Evolutionary conservation across 1,140 invertebrate genomes (phyloP), one percentile per base, ranked within the genome.

Genomic region (Achroia grisella): DNA sequence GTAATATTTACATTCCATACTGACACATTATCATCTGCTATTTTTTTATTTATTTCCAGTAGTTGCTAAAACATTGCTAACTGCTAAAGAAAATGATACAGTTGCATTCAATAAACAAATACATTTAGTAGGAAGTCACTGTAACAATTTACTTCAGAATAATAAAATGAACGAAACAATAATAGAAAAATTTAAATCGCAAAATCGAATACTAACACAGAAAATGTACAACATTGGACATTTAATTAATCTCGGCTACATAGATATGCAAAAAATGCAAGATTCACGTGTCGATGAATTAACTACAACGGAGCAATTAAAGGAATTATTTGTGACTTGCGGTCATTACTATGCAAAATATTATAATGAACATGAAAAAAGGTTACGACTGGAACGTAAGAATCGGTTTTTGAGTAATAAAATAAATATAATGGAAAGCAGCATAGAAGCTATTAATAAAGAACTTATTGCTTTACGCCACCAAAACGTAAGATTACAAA

Each of bases 371-470:
- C 39, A 32, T 13, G 39, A 53, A 17, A 59, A 47, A 33, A 51
- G 39, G 11, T 8, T 40, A 9, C 44, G 56, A 37, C 34, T 64
- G 4, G 40, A 69, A 50, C 56, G 60, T 34, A 64, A 53, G 29
- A 71, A 69, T 48, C 13, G 46, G 31, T 71, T 60, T 40, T 42
- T 71, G 1, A 53, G 27, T 30, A 65, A 55, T 36, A 64, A 69
- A 60, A 39, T 64, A 10, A 48, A 11, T 10, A 57, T 67, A 17
- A 36, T 71, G 30, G 49, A 60, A 39, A 55, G 37, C 29, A 48
- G 55, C 10, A 43, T 62, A 39, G 32, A 54, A 44, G 39, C 40
- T 12, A 11, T 55, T 11, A 17, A 14, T 17, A 46, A 60, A 37
- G 49, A 61, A 50, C 15, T 63, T 6, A 50, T 46, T 29, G 48